Evolutionary conservation across 1,140 invertebrate genomes (phyloP).

Genomic region (Akabosia matsudoensis): DNA sequence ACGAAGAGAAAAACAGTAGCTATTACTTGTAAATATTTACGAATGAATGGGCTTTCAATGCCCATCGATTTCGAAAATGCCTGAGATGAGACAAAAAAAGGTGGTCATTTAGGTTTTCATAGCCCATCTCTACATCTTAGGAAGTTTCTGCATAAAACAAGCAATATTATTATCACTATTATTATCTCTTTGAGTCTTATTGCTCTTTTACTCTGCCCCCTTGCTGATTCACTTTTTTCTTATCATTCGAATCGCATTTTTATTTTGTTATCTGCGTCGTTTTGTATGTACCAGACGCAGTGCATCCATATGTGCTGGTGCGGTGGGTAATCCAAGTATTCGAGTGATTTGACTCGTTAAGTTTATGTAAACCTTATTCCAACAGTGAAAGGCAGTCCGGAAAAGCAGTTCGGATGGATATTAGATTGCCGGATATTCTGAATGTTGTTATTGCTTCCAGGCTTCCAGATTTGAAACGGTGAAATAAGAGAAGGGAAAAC

Average conservation of each 20-base stretch:
- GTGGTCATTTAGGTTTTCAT: too few species aligned
- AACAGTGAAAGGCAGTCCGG: background rate
- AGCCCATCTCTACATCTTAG: too few species aligned
- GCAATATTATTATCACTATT: background rate
- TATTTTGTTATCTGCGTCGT: background rate
- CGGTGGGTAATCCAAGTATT: background rate
- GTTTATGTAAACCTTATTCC: background rate
- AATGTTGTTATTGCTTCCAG: conserved; percentile 18
- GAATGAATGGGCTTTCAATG: too few species aligned
- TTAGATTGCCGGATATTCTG: conserved; percentile 17
- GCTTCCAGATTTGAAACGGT: background rate
- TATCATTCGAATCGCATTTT: background rate
- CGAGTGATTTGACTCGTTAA: background rate
- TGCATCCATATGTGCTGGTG: background rate
- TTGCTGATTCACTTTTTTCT: conserved; percentile 3
- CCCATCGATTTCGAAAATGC: too few species aligned
- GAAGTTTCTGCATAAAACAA: too few species aligned
- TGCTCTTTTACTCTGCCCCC: background rate
- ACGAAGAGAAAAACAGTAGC: too few species aligned
- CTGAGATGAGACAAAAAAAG: too few species aligned
- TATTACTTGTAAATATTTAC: too few species aligned
- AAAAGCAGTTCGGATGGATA: conserved; percentile 1
- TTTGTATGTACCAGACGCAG: background rate
- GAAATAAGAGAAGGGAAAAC: background rate
- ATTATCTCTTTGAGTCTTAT: background rate